Base-by-base conservation (phyloP, 2,888 invertebrate genomes). In the Lysandra bellargus region DNA sequence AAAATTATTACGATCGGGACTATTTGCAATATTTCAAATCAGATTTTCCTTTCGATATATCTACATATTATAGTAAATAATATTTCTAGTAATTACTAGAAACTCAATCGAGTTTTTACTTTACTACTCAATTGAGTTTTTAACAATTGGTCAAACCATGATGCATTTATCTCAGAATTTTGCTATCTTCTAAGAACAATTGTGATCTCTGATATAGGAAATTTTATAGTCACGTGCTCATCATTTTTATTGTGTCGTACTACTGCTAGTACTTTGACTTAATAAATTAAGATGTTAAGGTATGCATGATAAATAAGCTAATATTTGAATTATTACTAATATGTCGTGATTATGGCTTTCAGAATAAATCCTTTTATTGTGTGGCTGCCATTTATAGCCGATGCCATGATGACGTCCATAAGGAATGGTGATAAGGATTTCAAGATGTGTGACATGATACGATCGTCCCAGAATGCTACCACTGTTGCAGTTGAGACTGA, bases 301-400 rank as follows among this genome's bases (percentile, higher is more conserved):
- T 44, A 1, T 44, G 44, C 44, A 9, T 44, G 44, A 44, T 44
- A 9, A 7, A 49, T 49, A 9, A 57, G 17, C 17, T 57, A 57
- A 61, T 14, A 61, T 61, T 23, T 49, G n/a, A 64, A 30, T 30
- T 64, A 64, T 4, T 37, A 30, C 14, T 57, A 64, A 64, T 12
- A 12, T 12, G 12, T 30, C 30, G 9, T 3, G 23, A n/a, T n/a
- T 61, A 23, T n/a, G 33, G 17, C 14, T 81, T 88, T 84, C 85
- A 94, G 94, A 30, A 83, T 90, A 60, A 90, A 92, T 73, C 91
- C 93, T 0, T 91, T 88, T 80, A 81, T 89, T 37, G 88, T 91
- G 0, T 94, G 94, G 93, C 78, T 92, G 44, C 94, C 94, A 0
- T 92, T 85, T 79, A 89, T 94, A 17, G 85, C 89, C 1, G 90